Percentiles rank a stretch among this genome's conserved stretches.
These are phyloP conservation scores for Oryzias sinensis DNA, from an alignment of 2,797 vertebrate species.

Conservation along the genomic window DNA sequence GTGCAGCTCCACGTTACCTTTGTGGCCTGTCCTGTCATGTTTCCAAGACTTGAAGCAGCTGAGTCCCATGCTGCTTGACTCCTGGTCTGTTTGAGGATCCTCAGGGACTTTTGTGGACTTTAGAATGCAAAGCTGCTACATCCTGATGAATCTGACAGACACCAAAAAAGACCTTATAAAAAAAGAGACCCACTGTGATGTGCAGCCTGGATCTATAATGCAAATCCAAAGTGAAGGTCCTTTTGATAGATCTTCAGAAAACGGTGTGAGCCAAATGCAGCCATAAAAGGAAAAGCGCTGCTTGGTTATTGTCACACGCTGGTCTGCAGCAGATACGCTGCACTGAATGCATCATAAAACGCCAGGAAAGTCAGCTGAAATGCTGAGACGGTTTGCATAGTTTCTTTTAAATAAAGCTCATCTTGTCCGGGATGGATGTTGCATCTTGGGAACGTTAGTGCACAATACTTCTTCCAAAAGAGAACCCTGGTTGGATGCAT, in stretches of 20 bases:
- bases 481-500: neutral
- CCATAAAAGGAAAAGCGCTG: no score
- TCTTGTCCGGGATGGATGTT: no score
- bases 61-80: constrained; percentile 79
- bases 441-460: neutral
- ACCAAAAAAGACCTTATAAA: neutral
- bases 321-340: no score
- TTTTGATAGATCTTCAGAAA: neutral
- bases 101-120: constrained; percentile 1
- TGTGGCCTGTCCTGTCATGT: constrained; percentile 74
- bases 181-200: neutral
- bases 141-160: neutral
- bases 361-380: no score
- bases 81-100: constrained; percentile 10
- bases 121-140: neutral
- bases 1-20: constrained; percentile 65
- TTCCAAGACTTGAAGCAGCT: constrained; percentile 85
- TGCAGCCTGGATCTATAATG: neutral
- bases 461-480: neutral
- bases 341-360: no score
- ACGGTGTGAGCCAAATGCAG: neutral
- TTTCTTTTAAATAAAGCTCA: no score
- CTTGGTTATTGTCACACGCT: no score
- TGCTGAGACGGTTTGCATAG: no score
- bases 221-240: neutral